Percentiles rank a stretch among this genome's conserved stretches.
Evolutionary conservation across 2,888 invertebrate species (phyloP).

Genomic region (Cremastobaeus sp.): DNA sequence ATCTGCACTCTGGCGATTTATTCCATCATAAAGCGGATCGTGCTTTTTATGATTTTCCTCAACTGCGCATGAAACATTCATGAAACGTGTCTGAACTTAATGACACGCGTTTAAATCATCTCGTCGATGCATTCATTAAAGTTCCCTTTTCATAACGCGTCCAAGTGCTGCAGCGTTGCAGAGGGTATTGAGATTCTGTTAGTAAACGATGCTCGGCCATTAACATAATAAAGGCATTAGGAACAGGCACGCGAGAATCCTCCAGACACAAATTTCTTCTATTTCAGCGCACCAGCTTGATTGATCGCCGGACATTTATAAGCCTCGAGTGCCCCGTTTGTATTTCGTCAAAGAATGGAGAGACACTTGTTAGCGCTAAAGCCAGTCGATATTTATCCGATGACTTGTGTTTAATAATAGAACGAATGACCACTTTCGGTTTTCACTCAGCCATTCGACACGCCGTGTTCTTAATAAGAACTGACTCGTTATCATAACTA

Average conservation of each 20-base stretch:
- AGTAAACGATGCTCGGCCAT: conserved; percentile 1
- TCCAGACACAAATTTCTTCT: conserved; percentile 5
- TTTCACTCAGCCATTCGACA: conserved; percentile 30
- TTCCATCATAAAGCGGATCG: background rate
- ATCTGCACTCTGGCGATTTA: no score
- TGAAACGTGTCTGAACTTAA: conserved; percentile 1
- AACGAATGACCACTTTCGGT: conserved; percentile 37
- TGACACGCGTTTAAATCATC: conserved; percentile 6
- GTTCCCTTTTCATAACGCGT: background rate
- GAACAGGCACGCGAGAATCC: conserved; percentile 7
- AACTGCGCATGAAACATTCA: background rate
- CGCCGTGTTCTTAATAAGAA: conserved; percentile 32
- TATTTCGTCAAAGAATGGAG: conserved; percentile 7
- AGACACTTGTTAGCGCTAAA: conserved; percentile 25
- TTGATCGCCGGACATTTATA: conserved; percentile 11
- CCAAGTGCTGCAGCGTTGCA: conserved; percentile 9
- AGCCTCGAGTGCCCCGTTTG: background rate
- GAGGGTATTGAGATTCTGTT: conserved; percentile 5
- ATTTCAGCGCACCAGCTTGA: conserved; percentile 7
- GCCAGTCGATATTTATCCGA: conserved; percentile 11
- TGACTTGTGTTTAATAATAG: conserved; percentile 35
- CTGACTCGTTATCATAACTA: conserved; percentile 24
- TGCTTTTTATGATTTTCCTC: conserved; percentile 1
- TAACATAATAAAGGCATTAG: conserved; percentile 37
- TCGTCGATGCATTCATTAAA: conserved; percentile 1